Percentiles rank a stretch among this genome's conserved stretches.
Conservation (phyloP, 1,140 invertebrate genomes). For the Macrostomum lignano region DNA sequence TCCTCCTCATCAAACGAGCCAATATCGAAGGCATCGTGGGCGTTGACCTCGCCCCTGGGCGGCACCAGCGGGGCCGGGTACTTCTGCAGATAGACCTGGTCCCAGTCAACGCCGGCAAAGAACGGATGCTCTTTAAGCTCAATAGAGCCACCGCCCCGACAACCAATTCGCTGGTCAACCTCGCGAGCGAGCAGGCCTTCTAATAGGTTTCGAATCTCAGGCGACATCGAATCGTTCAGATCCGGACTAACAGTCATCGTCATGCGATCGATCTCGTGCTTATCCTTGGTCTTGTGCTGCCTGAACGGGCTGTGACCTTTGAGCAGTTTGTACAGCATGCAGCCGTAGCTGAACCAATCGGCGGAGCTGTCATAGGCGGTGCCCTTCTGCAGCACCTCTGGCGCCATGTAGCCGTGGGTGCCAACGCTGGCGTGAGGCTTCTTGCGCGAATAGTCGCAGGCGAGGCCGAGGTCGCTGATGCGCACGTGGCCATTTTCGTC, state of each 20-base stretch:
- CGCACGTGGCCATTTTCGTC: constrained; percentile 95
- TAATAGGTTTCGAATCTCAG: constrained; percentile 56
- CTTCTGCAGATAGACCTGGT: constrained; percentile 84
- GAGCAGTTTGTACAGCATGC: constrained; percentile 95
- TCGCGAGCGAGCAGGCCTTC: constrained; percentile 72
- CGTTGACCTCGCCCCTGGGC: constrained; percentile 90
- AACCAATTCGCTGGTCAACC: constrained; percentile 75
- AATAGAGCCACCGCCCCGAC: constrained; percentile 65
- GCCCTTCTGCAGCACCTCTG: constrained; percentile 90
- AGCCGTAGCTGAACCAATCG: constrained; percentile 99
- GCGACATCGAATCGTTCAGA: constrained; percentile 75
- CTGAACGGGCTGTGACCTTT: constrained; percentile 97
- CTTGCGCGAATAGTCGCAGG: constrained; percentile 96
- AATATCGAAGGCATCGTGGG: constrained; percentile 97
- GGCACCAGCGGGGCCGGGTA: constrained; percentile 89
- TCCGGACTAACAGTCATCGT: constrained; percentile 95
- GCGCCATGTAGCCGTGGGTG: constrained; percentile 98
- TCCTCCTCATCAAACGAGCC: constrained; percentile 99
- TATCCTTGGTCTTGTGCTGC: constrained; percentile 96
- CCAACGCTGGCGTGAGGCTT: constrained; percentile 95
- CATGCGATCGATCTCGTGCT: constrained; percentile 97
- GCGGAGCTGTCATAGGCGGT: constrained; percentile 92
- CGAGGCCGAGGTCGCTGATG: constrained; percentile 91
- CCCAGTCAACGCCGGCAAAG: constrained; percentile 91
- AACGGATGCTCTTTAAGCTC: constrained; percentile 91